Evolutionary conservation across 1,140 invertebrate genomes (phyloP).

Genomic region (Drosophila chauvacae): DNA sequence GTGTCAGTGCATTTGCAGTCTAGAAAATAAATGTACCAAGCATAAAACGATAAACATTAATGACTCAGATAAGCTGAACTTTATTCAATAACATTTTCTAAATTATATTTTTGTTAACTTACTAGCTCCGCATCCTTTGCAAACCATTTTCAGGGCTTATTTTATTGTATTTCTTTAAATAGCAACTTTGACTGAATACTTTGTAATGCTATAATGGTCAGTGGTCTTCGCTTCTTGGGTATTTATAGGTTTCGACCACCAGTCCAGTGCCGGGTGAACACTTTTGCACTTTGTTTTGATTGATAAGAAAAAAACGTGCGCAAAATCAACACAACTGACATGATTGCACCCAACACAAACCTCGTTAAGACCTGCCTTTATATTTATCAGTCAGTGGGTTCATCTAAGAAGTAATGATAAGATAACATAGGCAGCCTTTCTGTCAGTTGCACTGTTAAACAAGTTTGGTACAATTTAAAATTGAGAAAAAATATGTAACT

Average conservation of each 20-base stretch:
- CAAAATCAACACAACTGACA: slow-evolving; percentile 64
- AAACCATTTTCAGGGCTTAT: slow-evolving; percentile 52
- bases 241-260: slow-evolving; percentile 37
- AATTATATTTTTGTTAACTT: slow-evolving; percentile 20
- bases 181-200: background rate
- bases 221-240: background rate
- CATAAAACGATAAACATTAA: too few species aligned
- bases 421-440: slow-evolving; percentile 21
- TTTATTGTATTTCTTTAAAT: background rate
- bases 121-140: slow-evolving; percentile 68
- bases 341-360: slow-evolving; percentile 34
- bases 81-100: background rate
- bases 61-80: background rate
- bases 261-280: slow-evolving; percentile 13
- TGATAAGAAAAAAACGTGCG: slow-evolving; percentile 44
- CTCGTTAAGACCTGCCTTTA: slow-evolving; percentile 17
- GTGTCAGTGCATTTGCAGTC: slow-evolving; percentile 66
- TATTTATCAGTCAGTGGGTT: slow-evolving; percentile 17
- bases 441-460: background rate
- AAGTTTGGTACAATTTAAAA: too few species aligned
- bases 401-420: slow-evolving; percentile 17
- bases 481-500: background rate
- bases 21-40: background rate
- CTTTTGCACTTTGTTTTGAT: slow-evolving; percentile 44
- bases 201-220: slow-evolving; percentile 4